Evolutionary conservation across 2,888 invertebrate species (phyloP).

Genomic region (Dimorphilus gyrociliatus): DNA sequence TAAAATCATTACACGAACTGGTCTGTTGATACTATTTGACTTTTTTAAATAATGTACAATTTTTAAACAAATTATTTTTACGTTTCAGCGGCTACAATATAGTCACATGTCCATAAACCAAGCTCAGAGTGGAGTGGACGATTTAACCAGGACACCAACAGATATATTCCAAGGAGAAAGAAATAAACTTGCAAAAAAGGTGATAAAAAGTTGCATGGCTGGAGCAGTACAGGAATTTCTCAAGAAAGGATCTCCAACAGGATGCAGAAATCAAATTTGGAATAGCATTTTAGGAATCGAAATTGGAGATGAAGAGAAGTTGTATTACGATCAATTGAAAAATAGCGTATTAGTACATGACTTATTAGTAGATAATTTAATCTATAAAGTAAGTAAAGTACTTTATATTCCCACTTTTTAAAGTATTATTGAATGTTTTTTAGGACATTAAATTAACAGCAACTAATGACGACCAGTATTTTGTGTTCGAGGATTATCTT

Average conservation of each 20-base stretch:
- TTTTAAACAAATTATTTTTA: no score
- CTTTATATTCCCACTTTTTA: slow-evolving; percentile 2
- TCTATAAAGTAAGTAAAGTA: slow-evolving; percentile 53
- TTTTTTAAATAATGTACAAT: no score
- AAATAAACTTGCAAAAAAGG: slow-evolving; percentile 30
- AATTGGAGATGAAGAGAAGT: slow-evolving; percentile 46
- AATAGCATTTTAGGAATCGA: slow-evolving; percentile 57
- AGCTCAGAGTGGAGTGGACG: slow-evolving; percentile 55
- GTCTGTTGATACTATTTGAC: no score
- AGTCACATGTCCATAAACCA: slow-evolving; percentile 58
- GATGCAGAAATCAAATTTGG: slow-evolving; percentile 69
- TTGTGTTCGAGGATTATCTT: slow-evolving; percentile 86
- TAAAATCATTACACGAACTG: no score
- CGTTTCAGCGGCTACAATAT: slow-evolving; percentile 52
- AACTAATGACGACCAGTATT: slow-evolving; percentile 92
- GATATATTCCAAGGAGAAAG: slow-evolving; percentile 41
- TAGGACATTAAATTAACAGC: slow-evolving; percentile 82
- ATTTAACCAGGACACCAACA: slow-evolving; percentile 43
- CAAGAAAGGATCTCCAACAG: slow-evolving; percentile 65
- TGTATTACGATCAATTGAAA: slow-evolving; percentile 61
- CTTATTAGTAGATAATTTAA: slow-evolving; percentile 76
- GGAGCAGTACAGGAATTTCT: slow-evolving; percentile 75
- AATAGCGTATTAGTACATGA: slow-evolving; percentile 67
- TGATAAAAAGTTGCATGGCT: no score
- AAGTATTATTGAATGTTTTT: slow-evolving; percentile 5